A percentile compares a stretch with the other conserved stretches of the same genome.
These are phyloP conservation scores for Linnaemya tessellans DNA, from an alignment of 2,888 invertebrate genomes.

Conservation along the genomic window DNA sequence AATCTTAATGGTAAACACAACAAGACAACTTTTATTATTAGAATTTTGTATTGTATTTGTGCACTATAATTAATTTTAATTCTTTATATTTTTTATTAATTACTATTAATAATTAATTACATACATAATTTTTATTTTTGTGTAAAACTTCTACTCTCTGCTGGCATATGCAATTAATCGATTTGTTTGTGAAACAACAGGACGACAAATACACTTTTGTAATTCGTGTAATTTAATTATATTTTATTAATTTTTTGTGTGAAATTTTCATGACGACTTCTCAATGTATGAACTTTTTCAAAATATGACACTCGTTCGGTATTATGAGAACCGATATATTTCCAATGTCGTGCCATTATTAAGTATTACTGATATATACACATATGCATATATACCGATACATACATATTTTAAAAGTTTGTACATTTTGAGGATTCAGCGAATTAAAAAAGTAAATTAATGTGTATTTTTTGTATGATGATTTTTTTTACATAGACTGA, in stretches of 20 bases:
- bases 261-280: conserved; percentile 61
- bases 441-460: conserved; percentile 67
- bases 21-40: conserved; percentile 36
- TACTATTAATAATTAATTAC: conserved; percentile 48
- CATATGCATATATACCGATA: neutral
- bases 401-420: conserved; percentile 47
- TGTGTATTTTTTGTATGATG: conserved; percentile 75
- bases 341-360: conserved; percentile 53
- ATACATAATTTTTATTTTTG: conserved; percentile 58
- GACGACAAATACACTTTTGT: conserved; percentile 43
- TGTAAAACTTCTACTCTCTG: conserved; percentile 69
- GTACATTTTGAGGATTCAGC: conserved; percentile 69
- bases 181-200: conserved; percentile 56
- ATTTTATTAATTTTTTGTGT: conserved; percentile 35
- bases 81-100: conserved; percentile 58
- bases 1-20: conserved; percentile 56
- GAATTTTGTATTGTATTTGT: conserved; percentile 52
- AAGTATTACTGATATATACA: neutral
- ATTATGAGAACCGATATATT: conserved; percentile 37
- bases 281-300: conserved; percentile 62
- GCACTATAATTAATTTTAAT: conserved; percentile 61
- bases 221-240: conserved; percentile 70
- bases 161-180: conserved; percentile 74
- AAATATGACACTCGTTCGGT: no score
- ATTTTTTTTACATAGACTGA: conserved; percentile 79